These are phyloP conservation scores for Cetoscarus ocellatus DNA, from an alignment of 2,797 vertebrate species.

Conservation along the genomic window DNA sequence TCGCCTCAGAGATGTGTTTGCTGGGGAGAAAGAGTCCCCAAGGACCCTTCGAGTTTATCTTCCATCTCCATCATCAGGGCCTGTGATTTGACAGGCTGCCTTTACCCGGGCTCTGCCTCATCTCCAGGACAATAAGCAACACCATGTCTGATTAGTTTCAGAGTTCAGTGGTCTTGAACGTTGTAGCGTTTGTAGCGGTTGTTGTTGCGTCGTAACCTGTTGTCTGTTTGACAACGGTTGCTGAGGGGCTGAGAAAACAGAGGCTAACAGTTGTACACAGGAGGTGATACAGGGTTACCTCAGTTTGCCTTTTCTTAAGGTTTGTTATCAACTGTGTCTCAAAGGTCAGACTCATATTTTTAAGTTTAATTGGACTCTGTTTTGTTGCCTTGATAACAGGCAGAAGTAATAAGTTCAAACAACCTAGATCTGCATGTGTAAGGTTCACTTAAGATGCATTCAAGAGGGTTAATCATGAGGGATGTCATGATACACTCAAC, in stretches of 20 bases:
- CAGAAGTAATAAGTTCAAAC: not conserved
- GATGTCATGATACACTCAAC: no score
- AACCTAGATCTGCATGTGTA: not conserved
- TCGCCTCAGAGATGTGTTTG: slow-evolving; percentile 80
- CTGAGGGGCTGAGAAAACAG: slow-evolving; percentile 78
- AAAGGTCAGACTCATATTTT: slow-evolving; percentile 26
- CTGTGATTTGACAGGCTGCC: slow-evolving; percentile 86
- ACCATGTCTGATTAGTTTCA: slow-evolving; percentile 90
- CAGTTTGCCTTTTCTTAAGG: slow-evolving; percentile 26
- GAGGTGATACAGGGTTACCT: slow-evolving; percentile 53
- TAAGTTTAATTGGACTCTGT: not conserved
- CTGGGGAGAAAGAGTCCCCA: slow-evolving; percentile 74
- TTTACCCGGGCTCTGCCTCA: slow-evolving; percentile 78
- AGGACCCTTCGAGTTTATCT: slow-evolving; percentile 86
- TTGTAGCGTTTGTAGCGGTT: slow-evolving; percentile 81
- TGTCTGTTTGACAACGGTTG: slow-evolving; percentile 85
- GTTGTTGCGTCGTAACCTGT: slow-evolving; percentile 81
- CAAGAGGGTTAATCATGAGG: not conserved
- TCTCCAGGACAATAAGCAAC: slow-evolving; percentile 89
- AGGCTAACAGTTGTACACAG: slow-evolving; percentile 61
- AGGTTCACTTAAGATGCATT: not conserved
- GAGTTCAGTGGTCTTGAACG: slow-evolving; percentile 90
- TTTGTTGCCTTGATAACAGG: not conserved
- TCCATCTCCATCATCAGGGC: slow-evolving; percentile 88
- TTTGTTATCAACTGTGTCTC: slow-evolving; percentile 11